A percentile compares a stretch with the other conserved stretches of the same genome.
Evolutionary conservation across 2,797 vertebrate species (phyloP).

Genomic region (Prionace glauca): DNA sequence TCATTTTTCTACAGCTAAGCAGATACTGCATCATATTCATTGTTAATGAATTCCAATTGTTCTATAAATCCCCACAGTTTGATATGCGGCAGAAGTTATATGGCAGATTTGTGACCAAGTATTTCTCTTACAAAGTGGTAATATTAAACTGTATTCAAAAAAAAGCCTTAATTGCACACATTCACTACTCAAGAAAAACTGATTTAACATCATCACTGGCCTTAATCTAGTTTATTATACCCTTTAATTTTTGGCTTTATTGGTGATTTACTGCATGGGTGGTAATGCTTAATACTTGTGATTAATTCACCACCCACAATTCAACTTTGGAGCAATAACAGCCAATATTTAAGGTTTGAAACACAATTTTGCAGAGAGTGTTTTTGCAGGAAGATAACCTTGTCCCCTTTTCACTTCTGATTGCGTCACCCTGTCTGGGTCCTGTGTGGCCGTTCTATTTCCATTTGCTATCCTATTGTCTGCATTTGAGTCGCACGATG

Average conservation of each 20-base stretch:
- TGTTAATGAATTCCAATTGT: slow-evolving; percentile 37
- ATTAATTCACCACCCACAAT: slow-evolving; percentile 30
- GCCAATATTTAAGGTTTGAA: slow-evolving; percentile 24
- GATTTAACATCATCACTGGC: slow-evolving; percentile 27
- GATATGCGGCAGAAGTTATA: slow-evolving; percentile 24
- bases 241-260: slow-evolving; percentile 34
- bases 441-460: neutral
- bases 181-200: slow-evolving; percentile 34
- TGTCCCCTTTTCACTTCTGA: neutral
- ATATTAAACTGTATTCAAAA: slow-evolving; percentile 32
- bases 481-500: neutral
- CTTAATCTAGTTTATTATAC: slow-evolving; percentile 37
- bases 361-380: neutral
- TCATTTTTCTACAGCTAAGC: slow-evolving; percentile 18
- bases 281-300: slow-evolving; percentile 21
- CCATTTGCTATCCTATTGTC: neutral
- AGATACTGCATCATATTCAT: slow-evolving; percentile 24
- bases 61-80: slow-evolving; percentile 32
- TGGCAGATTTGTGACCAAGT: slow-evolving; percentile 37
- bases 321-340: slow-evolving; percentile 3
- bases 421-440: neutral
- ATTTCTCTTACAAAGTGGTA: slow-evolving; percentile 32
- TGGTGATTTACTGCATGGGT: slow-evolving; percentile 24
- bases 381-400: neutral
- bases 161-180: slow-evolving; percentile 35